Evolutionary conservation across 2,797 vertebrate species (phyloP).

Genomic region (Meda fulgida): DNA sequence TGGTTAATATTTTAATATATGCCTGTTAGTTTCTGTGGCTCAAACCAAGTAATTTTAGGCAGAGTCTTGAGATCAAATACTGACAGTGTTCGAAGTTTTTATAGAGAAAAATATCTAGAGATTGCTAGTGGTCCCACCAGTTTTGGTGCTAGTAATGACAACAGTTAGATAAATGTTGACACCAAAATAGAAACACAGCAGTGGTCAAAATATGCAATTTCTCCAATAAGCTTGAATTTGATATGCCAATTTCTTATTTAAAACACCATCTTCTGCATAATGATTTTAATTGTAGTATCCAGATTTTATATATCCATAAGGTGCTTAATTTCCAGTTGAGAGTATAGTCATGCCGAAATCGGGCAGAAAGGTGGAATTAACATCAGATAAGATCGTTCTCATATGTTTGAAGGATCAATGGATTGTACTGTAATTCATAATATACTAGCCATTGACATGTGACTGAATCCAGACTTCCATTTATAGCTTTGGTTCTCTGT

Average conservation of each 20-base stretch:
- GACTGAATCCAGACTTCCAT: slow-evolving; percentile 32
- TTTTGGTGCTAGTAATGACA: slow-evolving; percentile 36
- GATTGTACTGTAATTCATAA: background rate
- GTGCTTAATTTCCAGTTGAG: slow-evolving; percentile 25
- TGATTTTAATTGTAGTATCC: background rate
- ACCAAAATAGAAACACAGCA: background rate
- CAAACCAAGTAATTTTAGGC: background rate
- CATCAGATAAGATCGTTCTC: background rate
- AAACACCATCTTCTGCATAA: background rate
- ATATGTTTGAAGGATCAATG: background rate
- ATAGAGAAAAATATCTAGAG: background rate
- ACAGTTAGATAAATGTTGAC: background rate
- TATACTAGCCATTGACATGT: slow-evolving; percentile 14
- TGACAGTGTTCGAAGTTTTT: slow-evolving; percentile 29
- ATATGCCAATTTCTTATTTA: slow-evolving; percentile 16
- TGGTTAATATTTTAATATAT: background rate
- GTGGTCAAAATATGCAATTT: slow-evolving; percentile 47
- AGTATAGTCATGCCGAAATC: background rate
- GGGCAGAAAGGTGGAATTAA: background rate
- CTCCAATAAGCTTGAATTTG: slow-evolving; percentile 26
- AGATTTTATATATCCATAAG: slow-evolving; percentile 12
- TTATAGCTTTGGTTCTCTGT: background rate
- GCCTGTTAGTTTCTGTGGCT: background rate
- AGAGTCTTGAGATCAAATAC: slow-evolving; percentile 23
- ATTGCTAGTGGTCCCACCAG: background rate